A percentile compares a stretch with the other conserved stretches of the same genome.
phyloP scores from a whole-genome alignment of 2,888 invertebrate genomes.

The Apamea sordens region DNA sequence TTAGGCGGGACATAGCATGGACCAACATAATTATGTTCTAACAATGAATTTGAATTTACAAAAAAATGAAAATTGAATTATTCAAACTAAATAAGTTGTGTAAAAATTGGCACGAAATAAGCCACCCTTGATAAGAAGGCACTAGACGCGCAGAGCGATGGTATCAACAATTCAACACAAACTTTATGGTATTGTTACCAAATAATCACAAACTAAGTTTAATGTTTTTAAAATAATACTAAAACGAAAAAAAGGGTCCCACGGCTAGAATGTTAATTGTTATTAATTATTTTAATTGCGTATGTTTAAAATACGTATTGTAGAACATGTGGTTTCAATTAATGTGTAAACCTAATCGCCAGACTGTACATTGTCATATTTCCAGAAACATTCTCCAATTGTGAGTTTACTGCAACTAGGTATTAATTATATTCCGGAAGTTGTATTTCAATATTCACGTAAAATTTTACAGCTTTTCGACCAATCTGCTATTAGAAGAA shows the following conservation, averaged over 20 bases:
- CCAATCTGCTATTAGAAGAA: conserved; percentile 31
- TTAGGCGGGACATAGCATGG: too few relatives aligned
- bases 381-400: not conserved
- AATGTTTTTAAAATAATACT: not conserved
- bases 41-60: too few relatives aligned
- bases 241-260: not conserved
- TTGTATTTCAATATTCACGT: conserved; percentile 31
- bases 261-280: not conserved
- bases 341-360: not conserved
- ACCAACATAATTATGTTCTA: too few relatives aligned
- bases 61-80: too few relatives aligned
- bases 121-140: not conserved
- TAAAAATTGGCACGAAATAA: not conserved
- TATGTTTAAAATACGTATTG: not conserved
- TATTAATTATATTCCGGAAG: conserved; percentile 25
- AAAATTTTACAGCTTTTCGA: conserved; percentile 31
- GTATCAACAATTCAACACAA: not conserved
- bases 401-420: not conserved
- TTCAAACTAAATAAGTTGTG: too few relatives aligned
- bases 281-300: not conserved
- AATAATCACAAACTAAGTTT: not conserved
- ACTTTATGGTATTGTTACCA: not conserved
- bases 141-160: not conserved
- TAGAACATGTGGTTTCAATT: not conserved
- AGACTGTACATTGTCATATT: not conserved